Conservation (phyloP, 2,888 invertebrate species). For the Augiades crinisus region DNA sequence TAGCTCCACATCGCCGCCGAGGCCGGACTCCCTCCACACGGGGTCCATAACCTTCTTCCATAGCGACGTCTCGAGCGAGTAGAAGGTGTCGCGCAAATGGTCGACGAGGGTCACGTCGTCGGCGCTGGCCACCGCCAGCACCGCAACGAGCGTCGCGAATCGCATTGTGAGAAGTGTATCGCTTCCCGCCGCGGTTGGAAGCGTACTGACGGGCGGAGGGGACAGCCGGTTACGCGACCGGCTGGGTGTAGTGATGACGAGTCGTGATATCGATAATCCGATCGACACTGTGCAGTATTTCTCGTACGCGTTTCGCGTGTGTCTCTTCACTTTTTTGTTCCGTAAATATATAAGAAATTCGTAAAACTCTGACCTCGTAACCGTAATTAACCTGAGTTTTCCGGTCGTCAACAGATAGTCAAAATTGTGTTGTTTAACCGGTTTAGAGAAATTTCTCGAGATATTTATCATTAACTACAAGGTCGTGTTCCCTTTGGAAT, state of each 20-base stretch:
- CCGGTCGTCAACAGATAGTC: no score
- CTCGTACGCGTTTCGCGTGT: background rate
- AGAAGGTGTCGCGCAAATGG: slow-evolving; percentile 80
- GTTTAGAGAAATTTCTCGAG: no score
- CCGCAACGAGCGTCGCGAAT: slow-evolving; percentile 55
- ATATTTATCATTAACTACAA: no score
- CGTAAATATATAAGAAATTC: no score
- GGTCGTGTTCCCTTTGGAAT: no score
- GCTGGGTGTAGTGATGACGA: slow-evolving; percentile 50
- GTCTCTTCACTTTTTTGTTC: no score
- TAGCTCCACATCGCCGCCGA: slow-evolving; percentile 78
- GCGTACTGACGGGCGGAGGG: slow-evolving; percentile 58
- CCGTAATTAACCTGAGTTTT: no score
- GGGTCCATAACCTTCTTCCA: slow-evolving; percentile 70
- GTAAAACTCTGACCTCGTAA: no score
- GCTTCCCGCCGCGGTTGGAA: slow-evolving; percentile 50
- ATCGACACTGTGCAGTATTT: no score
- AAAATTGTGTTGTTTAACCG: no score
- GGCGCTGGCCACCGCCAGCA: slow-evolving; percentile 43
- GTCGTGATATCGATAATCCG: slow-evolving; percentile 23
- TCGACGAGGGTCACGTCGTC: slow-evolving; percentile 77
- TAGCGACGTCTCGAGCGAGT: slow-evolving; percentile 79
- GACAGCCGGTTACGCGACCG: slow-evolving; percentile 48
- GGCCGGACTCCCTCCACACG: slow-evolving; percentile 53
- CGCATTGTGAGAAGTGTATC: slow-evolving; percentile 54